These are phyloP conservation scores for Apis dorsata DNA, from an alignment of 1,140 invertebrate species.

Conservation along the genomic window DNA sequence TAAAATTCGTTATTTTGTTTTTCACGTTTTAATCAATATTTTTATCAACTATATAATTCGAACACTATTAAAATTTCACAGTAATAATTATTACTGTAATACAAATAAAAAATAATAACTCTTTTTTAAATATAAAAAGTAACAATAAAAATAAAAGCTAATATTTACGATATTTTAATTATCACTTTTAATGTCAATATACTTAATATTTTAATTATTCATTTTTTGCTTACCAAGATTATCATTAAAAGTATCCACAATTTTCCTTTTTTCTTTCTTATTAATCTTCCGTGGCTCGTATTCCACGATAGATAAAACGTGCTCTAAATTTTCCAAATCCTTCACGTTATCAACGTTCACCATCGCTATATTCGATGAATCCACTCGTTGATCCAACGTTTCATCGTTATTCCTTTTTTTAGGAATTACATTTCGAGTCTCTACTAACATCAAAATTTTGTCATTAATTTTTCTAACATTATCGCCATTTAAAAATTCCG, in stretches of 20 bases:
- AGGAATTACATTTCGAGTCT: neutral
- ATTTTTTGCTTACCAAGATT: slow-evolving; percentile 18
- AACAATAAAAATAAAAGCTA: neutral
- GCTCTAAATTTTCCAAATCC: slow-evolving; percentile 55
- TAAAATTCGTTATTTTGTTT: too few species aligned
- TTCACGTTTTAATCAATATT: too few species aligned
- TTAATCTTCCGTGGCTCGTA: slow-evolving; percentile 67
- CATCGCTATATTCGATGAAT: slow-evolving; percentile 38
- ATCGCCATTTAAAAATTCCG: neutral
- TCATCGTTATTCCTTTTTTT: too few species aligned
- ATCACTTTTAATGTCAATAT: too few species aligned
- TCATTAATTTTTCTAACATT: neutral
- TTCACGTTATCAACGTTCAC: slow-evolving; percentile 39
- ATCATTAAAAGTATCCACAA: neutral
- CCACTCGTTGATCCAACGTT: slow-evolving; percentile 25
- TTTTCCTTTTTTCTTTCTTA: slow-evolving; percentile 51
- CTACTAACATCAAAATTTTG: slow-evolving; percentile 3
- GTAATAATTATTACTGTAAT: too few species aligned
- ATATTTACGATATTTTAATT: neutral
- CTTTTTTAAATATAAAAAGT: too few species aligned
- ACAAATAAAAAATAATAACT: too few species aligned
- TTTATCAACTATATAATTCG: too few species aligned
- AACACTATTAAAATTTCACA: too few species aligned
- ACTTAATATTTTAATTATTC: neutral
- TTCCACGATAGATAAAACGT: slow-evolving; percentile 48